phyloP scores from a whole-genome alignment of 1,140 invertebrate species.

The Psix sp. region DNA sequence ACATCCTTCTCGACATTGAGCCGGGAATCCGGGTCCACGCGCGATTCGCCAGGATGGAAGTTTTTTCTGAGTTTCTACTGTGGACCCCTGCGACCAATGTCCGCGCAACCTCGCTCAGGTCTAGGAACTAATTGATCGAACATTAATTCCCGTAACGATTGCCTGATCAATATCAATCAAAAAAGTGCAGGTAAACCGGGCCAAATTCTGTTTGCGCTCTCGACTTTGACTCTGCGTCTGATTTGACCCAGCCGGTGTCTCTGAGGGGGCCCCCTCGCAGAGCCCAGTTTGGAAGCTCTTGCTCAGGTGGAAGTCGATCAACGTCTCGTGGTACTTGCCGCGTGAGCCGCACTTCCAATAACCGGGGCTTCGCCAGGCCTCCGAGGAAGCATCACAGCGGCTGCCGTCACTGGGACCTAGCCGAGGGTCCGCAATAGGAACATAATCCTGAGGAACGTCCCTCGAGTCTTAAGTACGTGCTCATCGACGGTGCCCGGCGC shows the following conservation, averaged over 20 bases:
- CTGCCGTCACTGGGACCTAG: slow-evolving; percentile 30
- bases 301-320: slow-evolving; percentile 38
- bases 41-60: too few relatives aligned
- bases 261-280: too few relatives aligned
- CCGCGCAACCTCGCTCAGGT: not conserved
- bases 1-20: too few relatives aligned
- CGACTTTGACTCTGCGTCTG: too few relatives aligned
- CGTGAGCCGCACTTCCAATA: slow-evolving; percentile 23
- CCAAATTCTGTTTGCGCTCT: too few relatives aligned
- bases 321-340: slow-evolving; percentile 23
- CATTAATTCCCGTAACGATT: slow-evolving; percentile 26
- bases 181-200: too few relatives aligned
- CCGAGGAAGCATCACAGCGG: slow-evolving; percentile 38
- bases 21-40: too few relatives aligned
- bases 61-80: too few relatives aligned
- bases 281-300: slow-evolving; percentile 20
- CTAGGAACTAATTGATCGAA: slow-evolving; percentile 37
- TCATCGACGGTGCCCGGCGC: slow-evolving; percentile 69
- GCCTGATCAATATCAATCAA: slow-evolving; percentile 14
- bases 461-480: slow-evolving; percentile 42
- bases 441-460: slow-evolving; percentile 43
- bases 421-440: slow-evolving; percentile 46
- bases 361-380: slow-evolving; percentile 12
- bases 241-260: too few relatives aligned
- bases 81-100: too few relatives aligned